Evolutionary conservation across 2,888 invertebrate genomes (phyloP), one percentile per base, ranked within the genome.

Genomic region (Griposia aprilina): DNA sequence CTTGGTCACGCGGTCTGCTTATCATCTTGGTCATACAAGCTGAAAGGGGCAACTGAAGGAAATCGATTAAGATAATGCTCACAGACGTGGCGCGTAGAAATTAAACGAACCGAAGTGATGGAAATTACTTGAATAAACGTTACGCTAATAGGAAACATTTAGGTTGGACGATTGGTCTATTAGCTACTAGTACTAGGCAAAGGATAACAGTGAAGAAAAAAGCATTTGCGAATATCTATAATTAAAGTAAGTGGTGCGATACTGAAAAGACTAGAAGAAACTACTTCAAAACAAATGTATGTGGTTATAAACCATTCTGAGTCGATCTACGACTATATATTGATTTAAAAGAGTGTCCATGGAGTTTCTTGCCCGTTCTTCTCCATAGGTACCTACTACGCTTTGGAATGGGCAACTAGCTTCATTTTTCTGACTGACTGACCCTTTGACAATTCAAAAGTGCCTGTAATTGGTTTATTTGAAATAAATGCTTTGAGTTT

Each of bases 21-120:
- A 80, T 83, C 80, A 59, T 45, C 63, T n/a, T 77, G 57, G 65
- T 59, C 76, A 69, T 26, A 77, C 83, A 69, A 65, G 59, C 52
- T 77, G 78, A 69, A 83, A 59, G 83, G 79, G 67, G 72, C 72
- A 48, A 65, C 84, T 66, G 80, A 73, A 84, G 84, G 62, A 80
- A 84, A 82, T 80, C 84, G 82, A 82, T 84, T 84, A 84, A 80
- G 80, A 80, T 84, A 82, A 80, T 71, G 67, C 67, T 80, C 26
- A 67, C 57, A 66, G 59, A 30, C 36, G 50, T 48, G 65, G 30
- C 26, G 60, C 62, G 67, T 68, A 63, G 72, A 79, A 57, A 83
- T 83, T 71, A 59, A 77, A 68, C 77, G 63, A 76, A 59, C 68
- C 63, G 26, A 50, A 50, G 8, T 78, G 57, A 57, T 67, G 68